Evolutionary conservation across 2,888 invertebrate genomes (phyloP).

Genomic region (Diaphora mendica): DNA sequence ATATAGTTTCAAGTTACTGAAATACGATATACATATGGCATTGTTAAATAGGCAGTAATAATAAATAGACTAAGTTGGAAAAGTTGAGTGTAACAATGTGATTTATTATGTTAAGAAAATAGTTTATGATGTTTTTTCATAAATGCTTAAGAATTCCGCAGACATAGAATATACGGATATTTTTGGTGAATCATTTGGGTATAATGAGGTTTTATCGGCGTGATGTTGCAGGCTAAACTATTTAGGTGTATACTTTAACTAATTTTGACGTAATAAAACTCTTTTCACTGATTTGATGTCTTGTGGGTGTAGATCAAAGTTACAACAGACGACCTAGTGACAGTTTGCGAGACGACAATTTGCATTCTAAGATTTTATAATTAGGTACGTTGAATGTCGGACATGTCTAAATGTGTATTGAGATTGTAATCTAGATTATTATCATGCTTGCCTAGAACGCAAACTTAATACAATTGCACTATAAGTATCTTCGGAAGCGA

Average conservation of each 20-base stretch:
- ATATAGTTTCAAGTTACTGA: constrained; percentile 14
- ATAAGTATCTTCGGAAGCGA: constrained; percentile 10
- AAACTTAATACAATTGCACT: constrained; percentile 21
- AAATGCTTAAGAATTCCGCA: neutral
- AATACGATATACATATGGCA: constrained; percentile 1
- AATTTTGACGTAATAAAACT: neutral
- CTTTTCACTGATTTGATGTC: neutral
- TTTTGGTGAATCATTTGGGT: too few relatives aligned
- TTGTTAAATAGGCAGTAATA: neutral
- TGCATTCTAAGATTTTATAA: neutral
- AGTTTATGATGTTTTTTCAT: neutral
- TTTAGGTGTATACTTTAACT: too few relatives aligned
- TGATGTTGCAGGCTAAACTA: too few relatives aligned
- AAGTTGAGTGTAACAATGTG: too few relatives aligned
- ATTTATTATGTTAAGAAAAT: neutral
- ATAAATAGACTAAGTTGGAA: neutral
- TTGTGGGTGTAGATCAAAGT: neutral
- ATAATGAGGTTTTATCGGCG: too few relatives aligned
- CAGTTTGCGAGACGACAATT: neutral
- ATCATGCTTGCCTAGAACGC: constrained; percentile 22
- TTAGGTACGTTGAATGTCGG: neutral
- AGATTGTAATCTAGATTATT: constrained; percentile 8
- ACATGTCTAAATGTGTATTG: neutral
- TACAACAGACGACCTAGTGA: neutral
- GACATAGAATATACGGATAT: neutral